A percentile compares a stretch with the other conserved stretches of the same genome.
These are phyloP conservation scores for Cantharis rustica DNA, from an alignment of 2,888 invertebrate species.

Conservation along the genomic window DNA sequence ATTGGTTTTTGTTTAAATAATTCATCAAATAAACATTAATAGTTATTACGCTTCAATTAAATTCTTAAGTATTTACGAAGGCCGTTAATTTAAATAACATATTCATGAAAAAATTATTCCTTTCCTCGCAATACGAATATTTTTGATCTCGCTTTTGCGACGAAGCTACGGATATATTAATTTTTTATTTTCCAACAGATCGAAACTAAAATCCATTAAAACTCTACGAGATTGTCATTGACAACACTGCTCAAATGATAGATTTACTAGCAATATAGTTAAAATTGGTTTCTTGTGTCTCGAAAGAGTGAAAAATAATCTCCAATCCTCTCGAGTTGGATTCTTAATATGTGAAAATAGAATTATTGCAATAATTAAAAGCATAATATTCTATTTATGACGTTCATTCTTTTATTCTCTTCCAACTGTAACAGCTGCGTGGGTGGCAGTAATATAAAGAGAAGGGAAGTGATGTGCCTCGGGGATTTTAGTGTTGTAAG, in stretches of 20 bases:
- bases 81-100: neutral
- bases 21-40: neutral
- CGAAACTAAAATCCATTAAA: neutral
- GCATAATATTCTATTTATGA: conserved; percentile 7
- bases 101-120: neutral
- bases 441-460: conserved; percentile 4
- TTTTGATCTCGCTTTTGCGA: neutral
- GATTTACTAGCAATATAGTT: neutral
- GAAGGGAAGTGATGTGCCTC: conserved; percentile 11
- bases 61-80: neutral
- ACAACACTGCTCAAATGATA: neutral
- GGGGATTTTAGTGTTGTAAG: neutral
- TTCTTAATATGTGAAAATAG: neutral
- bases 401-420: conserved; percentile 7
- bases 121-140: neutral
- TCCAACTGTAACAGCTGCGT: conserved; percentile 15
- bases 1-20: neutral
- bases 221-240: neutral
- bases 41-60: neutral
- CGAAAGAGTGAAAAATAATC: neutral
- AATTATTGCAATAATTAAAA: neutral
- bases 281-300: neutral
- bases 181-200: neutral
- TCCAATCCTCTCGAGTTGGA: neutral
- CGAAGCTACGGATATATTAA: neutral